These are phyloP conservation scores for Tautogolabrus adspersus DNA, from an alignment of 2,113 vertebrate species.

Conservation along the genomic window DNA sequence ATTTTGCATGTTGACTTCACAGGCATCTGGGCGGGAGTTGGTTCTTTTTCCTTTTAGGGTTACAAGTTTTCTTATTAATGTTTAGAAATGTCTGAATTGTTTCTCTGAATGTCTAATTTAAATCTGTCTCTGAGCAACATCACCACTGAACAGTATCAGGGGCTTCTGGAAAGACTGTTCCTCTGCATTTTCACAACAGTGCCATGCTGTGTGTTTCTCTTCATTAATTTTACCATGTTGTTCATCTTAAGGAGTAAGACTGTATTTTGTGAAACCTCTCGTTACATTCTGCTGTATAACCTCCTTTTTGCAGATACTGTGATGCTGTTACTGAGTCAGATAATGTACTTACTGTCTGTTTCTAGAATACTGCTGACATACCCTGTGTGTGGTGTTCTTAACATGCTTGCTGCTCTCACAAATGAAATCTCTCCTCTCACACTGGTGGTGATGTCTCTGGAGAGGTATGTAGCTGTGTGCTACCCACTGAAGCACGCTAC, in stretches of 20 bases:
- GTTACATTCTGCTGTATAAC: constrained; percentile 66
- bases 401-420: not conserved
- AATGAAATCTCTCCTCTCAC: constrained; percentile 60
- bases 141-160: not conserved
- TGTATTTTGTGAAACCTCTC: constrained; percentile 46
- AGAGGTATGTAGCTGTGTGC: constrained; percentile 77
- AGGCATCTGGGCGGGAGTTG: not conserved
- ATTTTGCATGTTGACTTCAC: not conserved
- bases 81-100: not conserved
- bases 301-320: constrained; percentile 67
- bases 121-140: constrained; percentile 7
- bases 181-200: not conserved
- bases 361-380: not conserved
- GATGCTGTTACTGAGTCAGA: constrained; percentile 31
- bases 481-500: constrained; percentile 71
- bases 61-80: too few species aligned
- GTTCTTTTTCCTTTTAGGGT: not conserved
- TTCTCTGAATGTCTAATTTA: constrained; percentile 6
- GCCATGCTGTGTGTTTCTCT: constrained; percentile 45
- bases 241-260: constrained; percentile 45
- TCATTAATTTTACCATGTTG: constrained; percentile 49
- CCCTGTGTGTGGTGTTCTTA: constrained; percentile 46
- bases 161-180: not conserved
- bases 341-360: constrained; percentile 34
- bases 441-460: constrained; percentile 76